These are phyloP conservation scores for Matsumurasca onukii DNA, from an alignment of 1,140 invertebrate genomes.

Conservation along the genomic window DNA sequence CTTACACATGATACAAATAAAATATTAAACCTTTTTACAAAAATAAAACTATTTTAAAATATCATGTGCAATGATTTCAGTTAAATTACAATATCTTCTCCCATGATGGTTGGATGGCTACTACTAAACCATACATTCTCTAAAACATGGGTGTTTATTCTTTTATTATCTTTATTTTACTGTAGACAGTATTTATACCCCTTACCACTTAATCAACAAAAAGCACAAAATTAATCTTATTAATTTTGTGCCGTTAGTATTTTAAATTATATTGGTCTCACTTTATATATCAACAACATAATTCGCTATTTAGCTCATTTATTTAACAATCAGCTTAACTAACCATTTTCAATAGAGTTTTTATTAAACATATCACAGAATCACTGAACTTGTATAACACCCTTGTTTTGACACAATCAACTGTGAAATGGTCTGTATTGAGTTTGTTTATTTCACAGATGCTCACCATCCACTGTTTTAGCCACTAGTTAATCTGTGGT, in stretches of 20 bases:
- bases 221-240: conserved; percentile 19
- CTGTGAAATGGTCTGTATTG: too few relatives aligned
- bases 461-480: too few relatives aligned
- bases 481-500: too few relatives aligned
- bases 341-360: conserved; percentile 5
- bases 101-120: too few relatives aligned
- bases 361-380: conserved; percentile 32
- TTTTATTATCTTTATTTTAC: conserved; percentile 4
- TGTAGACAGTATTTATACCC: conserved; percentile 8
- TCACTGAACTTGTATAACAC: conserved; percentile 10
- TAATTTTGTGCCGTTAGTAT: conserved; percentile 15
- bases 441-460: too few relatives aligned
- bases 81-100: too few relatives aligned
- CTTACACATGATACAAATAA: neutral
- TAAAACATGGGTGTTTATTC: too few relatives aligned
- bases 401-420: too few relatives aligned
- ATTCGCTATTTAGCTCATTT: conserved; percentile 10
- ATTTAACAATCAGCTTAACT: conserved; percentile 11
- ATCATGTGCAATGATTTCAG: neutral
- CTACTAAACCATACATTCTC: too few relatives aligned
- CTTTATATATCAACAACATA: conserved; percentile 18
- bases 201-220: conserved; percentile 17
- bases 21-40: neutral
- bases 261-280: conserved; percentile 26
- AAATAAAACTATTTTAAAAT: neutral